Conservation (phyloP, 1,140 invertebrate species). For the Mamestra configurata region DNA sequence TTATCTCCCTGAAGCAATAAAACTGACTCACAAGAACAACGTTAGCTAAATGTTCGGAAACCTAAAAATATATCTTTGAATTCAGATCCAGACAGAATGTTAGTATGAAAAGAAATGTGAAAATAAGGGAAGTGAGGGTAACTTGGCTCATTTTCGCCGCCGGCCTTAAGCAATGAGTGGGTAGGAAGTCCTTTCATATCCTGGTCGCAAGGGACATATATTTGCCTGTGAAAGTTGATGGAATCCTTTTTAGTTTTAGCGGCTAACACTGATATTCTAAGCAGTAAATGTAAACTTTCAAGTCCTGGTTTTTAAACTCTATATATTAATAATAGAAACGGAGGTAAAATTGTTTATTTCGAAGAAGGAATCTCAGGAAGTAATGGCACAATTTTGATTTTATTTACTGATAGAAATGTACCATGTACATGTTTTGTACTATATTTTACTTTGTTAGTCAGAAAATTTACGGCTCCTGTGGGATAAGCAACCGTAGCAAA, state of each 20-base stretch:
- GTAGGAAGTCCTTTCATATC: constrained; percentile 12
- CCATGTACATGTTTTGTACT: too few species aligned
- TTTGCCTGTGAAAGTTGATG: neutral
- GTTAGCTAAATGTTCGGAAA: constrained; percentile 6
- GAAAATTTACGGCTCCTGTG: too few species aligned
- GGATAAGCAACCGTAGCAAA: too few species aligned
- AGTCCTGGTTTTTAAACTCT: too few species aligned
- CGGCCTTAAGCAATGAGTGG: neutral
- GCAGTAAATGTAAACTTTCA: too few species aligned
- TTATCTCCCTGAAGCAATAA: constrained; percentile 14
- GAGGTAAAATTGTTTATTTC: too few species aligned
- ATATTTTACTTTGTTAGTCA: too few species aligned
- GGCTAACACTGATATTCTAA: too few species aligned
- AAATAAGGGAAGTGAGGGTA: constrained; percentile 8
- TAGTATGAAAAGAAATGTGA: constrained; percentile 23
- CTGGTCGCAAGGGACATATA: neutral
- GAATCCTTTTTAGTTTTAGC: neutral
- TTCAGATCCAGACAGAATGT: constrained; percentile 3
- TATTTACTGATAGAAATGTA: too few species aligned
- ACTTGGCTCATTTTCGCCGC: neutral
- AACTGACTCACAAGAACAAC: constrained; percentile 12
- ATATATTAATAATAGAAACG: too few species aligned
- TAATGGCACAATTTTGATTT: too few species aligned
- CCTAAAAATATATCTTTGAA: constrained; percentile 18
- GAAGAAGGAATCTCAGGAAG: too few species aligned